Percentiles rank a stretch among this genome's conserved stretches.
phyloP scores from a whole-genome alignment of 53 echinoderm and acorn worm genomes.

The Paracentrotus lividus region DNA sequence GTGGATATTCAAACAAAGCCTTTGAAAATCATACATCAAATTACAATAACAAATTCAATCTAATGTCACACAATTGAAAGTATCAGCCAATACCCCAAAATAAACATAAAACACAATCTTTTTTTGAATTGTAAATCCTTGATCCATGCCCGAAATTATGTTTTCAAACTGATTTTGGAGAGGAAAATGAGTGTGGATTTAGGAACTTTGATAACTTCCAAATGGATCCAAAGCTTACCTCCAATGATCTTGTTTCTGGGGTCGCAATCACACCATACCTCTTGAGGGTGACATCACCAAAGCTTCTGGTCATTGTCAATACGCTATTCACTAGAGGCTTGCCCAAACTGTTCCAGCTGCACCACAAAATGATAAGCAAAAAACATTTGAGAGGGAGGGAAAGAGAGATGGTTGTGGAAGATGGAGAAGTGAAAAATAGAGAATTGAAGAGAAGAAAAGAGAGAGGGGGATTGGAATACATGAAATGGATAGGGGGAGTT shows the following conservation, averaged over 20 bases:
- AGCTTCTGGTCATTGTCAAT: slow-evolving; percentile 96
- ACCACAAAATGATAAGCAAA: neutral
- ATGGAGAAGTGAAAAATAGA: neutral
- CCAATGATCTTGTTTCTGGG: slow-evolving; percentile 94
- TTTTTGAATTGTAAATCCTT: too few species aligned
- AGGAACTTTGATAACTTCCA: neutral
- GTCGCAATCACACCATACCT: slow-evolving; percentile 89
- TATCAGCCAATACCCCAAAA: too few species aligned
- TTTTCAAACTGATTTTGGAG: too few species aligned
- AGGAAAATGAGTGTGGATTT: neutral
- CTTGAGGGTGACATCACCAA: slow-evolving; percentile 89
- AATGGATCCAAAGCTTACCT: slow-evolving; percentile 70
- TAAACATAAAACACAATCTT: too few species aligned
- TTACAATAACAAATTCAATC: too few species aligned
- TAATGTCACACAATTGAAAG: too few species aligned
- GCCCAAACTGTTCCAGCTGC: slow-evolving; percentile 91
- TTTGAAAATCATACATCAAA: too few species aligned
- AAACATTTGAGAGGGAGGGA: neutral
- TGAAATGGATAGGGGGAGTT: too few species aligned
- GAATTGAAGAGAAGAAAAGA: neutral
- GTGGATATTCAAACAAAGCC: too few species aligned
- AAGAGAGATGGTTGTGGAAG: neutral
- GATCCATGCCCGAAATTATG: too few species aligned
- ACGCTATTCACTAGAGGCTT: slow-evolving; percentile 90
- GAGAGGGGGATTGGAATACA: too few species aligned